Base-by-base conservation (phyloP, 2,113 vertebrate genomes). In the Psilopogon haemacephalus region DNA sequence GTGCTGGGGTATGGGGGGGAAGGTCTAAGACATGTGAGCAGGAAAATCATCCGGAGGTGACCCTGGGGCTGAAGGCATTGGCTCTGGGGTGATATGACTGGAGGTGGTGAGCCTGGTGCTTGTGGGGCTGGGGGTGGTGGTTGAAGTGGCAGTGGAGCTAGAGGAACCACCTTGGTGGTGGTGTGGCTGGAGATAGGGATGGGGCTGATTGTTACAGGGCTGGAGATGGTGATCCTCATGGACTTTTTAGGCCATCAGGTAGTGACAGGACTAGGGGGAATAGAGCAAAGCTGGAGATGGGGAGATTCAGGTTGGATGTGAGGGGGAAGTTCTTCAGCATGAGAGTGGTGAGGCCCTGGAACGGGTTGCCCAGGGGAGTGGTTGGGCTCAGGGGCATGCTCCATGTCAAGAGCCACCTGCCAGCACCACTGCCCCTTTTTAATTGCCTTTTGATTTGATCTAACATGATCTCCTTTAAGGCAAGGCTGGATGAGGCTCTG, bases 381-480 rank as follows among this genome's bases (percentile, higher is more conserved):
- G n/a, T n/a, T n/a, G n/a, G 32, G 48, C 9, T 9, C 5, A 24
- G 91, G 52, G 81, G 5, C n/a, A n/a, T 38, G 52, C 90, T 93
- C 63, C 9, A 2, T 16, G 2, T 6, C 44, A 68, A 67, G 73
- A 88, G 73, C 80, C 12, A 4, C 83, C 83, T 84, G 94, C 92
- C 90, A 86, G 11, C 38, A 9, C 70, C 0, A 2, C 90, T 35
- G 91, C 94, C 96, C 69, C 6, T 86, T 94, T n/a, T 90, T 96
- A 97, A 97, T 95, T 96, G 94, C 77, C 30, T 8, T 95, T 97
- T 95, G 97, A 95, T 96, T 97, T 88, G 95, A 95, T 95, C 95
- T 60, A 68, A 96, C 97, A 94, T 70, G 95, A 95, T 96, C 88
- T 93, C 92, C 69, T 28, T n/a, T n/a, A n/a, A n/a, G n/a, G n/a